A percentile compares a stretch with the other conserved stretches of the same genome.
Evolutionary conservation across 1,140 invertebrate genomes (phyloP).

Genomic region (Drosophila eugracilis): DNA sequence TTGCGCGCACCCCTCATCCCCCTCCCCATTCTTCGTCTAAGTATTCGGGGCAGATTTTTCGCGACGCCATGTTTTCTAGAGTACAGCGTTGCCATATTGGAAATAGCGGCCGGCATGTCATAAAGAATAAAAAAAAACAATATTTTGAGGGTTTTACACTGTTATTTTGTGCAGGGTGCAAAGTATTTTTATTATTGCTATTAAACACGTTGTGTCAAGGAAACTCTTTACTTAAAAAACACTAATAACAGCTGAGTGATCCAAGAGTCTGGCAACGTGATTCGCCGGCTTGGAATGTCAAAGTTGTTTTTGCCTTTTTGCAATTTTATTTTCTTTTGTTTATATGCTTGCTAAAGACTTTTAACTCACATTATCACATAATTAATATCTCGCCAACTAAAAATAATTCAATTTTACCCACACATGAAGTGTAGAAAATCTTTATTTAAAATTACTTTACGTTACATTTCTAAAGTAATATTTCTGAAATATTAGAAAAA

Average conservation of each 20-base stretch:
- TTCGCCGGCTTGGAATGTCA: background rate
- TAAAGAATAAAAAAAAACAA: constrained; percentile 3
- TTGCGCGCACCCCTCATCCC: constrained; percentile 58
- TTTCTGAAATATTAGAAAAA: too few relatives aligned
- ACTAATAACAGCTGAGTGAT: constrained; percentile 18
- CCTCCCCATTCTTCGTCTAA: constrained; percentile 39
- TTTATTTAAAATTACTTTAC: too few relatives aligned
- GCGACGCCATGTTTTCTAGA: constrained; percentile 83
- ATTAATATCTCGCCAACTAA: too few relatives aligned
- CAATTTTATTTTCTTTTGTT: background rate
- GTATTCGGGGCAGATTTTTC: constrained; percentile 67
- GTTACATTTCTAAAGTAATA: too few relatives aligned
- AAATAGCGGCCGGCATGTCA: constrained; percentile 16
- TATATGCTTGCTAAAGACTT: too few relatives aligned
- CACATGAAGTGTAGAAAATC: too few relatives aligned
- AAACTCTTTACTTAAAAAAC: background rate
- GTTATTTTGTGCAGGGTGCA: too few relatives aligned
- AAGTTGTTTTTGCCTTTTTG: constrained; percentile 4
- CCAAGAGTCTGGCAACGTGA: constrained; percentile 14
- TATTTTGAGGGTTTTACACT: too few relatives aligned
- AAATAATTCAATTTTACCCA: too few relatives aligned
- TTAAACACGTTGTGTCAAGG: background rate
- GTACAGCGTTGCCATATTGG: constrained; percentile 59
- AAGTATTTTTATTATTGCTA: background rate
- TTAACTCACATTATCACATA: too few relatives aligned